Evolutionary conservation across 2,888 invertebrate species (phyloP).

Genomic region (Stenotaenia linearis): DNA sequence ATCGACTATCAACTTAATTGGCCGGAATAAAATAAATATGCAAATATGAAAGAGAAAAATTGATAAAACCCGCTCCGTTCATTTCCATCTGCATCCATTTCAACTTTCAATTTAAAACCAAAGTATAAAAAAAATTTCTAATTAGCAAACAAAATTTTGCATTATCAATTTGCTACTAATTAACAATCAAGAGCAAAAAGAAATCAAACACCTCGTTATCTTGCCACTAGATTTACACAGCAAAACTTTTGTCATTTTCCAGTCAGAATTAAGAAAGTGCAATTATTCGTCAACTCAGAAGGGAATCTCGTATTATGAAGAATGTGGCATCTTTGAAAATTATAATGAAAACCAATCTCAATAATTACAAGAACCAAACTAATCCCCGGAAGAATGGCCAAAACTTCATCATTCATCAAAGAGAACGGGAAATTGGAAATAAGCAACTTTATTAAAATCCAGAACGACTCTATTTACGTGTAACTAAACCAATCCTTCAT

Average conservation of each 20-base stretch:
- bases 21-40: not conserved
- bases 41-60: not conserved
- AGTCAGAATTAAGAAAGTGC: not conserved
- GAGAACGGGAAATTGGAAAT: not conserved
- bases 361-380: not conserved
- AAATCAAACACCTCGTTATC: constrained; percentile 15
- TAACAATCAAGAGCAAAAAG: not conserved
- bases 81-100: not conserved
- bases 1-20: constrained; percentile 3
- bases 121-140: not conserved
- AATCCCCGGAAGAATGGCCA: not conserved
- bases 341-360: constrained; percentile 2
- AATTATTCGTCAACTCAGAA: constrained; percentile 7
- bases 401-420: not conserved
- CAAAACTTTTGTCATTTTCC: not conserved
- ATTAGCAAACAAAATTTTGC: not conserved
- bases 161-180: not conserved
- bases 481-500: constrained; percentile 1
- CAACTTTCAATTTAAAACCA: not conserved
- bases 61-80: not conserved
- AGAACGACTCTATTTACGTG: not conserved
- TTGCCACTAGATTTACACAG: not conserved
- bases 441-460: not conserved
- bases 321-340: not conserved
- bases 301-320: not conserved